These are phyloP conservation scores for Sitta carolinensis DNA, from an alignment of 2,797 vertebrate genomes.

Conservation along the genomic window DNA sequence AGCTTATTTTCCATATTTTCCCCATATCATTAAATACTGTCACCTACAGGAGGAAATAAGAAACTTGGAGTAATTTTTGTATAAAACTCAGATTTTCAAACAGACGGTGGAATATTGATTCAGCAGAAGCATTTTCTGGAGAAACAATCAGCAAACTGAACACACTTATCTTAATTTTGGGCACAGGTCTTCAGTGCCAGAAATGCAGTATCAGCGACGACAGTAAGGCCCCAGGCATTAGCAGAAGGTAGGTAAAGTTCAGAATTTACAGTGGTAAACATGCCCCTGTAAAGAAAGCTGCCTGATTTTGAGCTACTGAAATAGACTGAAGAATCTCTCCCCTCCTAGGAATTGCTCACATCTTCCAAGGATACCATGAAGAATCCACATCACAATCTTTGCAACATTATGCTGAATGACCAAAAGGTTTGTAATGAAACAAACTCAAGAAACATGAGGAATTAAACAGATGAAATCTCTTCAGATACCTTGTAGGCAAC, in stretches of 20 bases:
- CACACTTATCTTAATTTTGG: background rate
- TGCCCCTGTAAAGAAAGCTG: background rate
- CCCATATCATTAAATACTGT: background rate
- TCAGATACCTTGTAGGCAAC: background rate
- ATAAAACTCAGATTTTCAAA: background rate
- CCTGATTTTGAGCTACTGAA: background rate
- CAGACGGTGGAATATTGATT: background rate
- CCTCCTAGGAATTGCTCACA: background rate
- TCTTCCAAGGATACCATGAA: background rate
- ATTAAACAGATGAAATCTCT: background rate
- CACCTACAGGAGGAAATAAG: background rate
- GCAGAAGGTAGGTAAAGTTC: background rate
- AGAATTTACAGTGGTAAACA: background rate
- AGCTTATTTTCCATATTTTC: background rate
- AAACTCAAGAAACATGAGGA: background rate
- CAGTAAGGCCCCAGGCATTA: background rate
- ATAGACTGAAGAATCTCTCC: background rate
- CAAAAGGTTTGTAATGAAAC: background rate
- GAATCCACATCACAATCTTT: background rate
- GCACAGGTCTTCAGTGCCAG: background rate
- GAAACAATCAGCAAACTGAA: background rate
- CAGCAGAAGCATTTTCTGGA: background rate
- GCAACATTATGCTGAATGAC: background rate
- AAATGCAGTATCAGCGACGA: background rate
- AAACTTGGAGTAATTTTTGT: background rate